Conservation (phyloP, 2,797 vertebrate genomes). For the Pelobates cultripes region DNA sequence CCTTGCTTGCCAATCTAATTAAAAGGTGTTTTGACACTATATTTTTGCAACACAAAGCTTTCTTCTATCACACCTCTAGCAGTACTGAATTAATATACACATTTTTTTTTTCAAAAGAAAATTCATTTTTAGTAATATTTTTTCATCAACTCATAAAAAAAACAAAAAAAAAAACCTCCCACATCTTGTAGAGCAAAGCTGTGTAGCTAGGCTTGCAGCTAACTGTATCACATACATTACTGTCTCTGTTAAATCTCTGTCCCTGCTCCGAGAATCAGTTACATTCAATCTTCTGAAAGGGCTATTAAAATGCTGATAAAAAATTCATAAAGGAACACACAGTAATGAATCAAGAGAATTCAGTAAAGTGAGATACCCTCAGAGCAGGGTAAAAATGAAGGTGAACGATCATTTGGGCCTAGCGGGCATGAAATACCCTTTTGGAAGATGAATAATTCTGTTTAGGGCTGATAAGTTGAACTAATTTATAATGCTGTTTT, state of each 20-base stretch:
- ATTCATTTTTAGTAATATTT: slow-evolving; percentile 24
- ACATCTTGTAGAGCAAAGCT: slow-evolving; percentile 68
- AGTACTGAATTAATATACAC: slow-evolving; percentile 45
- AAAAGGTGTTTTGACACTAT: slow-evolving; percentile 55
- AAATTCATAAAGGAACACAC: slow-evolving; percentile 87
- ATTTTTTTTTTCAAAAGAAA: slow-evolving; percentile 39
- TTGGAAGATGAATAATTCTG: slow-evolving; percentile 91
- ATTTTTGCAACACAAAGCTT: slow-evolving; percentile 40
- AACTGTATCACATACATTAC: slow-evolving; percentile 79
- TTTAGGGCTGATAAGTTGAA: slow-evolving; percentile 87
- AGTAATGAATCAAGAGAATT: slow-evolving; percentile 87
- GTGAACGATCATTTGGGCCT: slow-evolving; percentile 85
- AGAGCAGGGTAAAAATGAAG: slow-evolving; percentile 82
- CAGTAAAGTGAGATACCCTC: slow-evolving; percentile 83
- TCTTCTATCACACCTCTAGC: slow-evolving; percentile 42
- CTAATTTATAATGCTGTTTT: slow-evolving; percentile 92
- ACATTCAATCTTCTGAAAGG: slow-evolving; percentile 85
- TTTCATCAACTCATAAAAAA: slow-evolving; percentile 19
- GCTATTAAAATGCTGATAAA: slow-evolving; percentile 88
- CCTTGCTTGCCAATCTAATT: slow-evolving; percentile 54
- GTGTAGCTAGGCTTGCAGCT: slow-evolving; percentile 75
- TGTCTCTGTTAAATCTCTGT: slow-evolving; percentile 82
- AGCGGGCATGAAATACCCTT: slow-evolving; percentile 88
- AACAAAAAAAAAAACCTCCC: slow-evolving; percentile 24
- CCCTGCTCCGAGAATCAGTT: slow-evolving; percentile 81